These are phyloP conservation scores for Digitonthophagus gazella DNA, from an alignment of 2,888 invertebrate species.

Conservation along the genomic window DNA sequence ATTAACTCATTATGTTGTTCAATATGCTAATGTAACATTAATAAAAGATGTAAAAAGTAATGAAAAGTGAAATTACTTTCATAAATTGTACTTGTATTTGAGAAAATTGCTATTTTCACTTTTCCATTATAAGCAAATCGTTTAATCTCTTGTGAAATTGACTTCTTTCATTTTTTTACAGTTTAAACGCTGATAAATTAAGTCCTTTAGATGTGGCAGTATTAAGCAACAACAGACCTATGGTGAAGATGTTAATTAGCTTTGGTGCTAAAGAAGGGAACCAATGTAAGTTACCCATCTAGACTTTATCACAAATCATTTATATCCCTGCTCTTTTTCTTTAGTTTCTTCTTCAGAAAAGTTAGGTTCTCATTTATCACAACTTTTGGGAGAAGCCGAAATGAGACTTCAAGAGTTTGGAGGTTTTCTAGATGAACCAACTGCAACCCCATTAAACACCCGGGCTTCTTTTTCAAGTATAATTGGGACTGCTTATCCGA, in stretches of 20 bases:
- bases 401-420: constrained; percentile 77
- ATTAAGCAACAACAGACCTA: constrained; percentile 81
- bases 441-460: constrained; percentile 52
- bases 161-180: constrained; percentile 55
- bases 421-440: constrained; percentile 52
- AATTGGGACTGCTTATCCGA: constrained; percentile 52
- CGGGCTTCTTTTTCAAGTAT: constrained; percentile 60
- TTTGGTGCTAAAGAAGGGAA: constrained; percentile 83
- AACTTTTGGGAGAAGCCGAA: constrained; percentile 79
- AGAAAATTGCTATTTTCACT: neutral
- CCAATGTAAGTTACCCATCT: constrained; percentile 67
- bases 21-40: too few relatives aligned
- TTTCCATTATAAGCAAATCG: neutral
- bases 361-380: constrained; percentile 72
- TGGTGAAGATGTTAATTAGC: constrained; percentile 86
- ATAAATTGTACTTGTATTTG: too few relatives aligned
- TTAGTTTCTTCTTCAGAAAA: constrained; percentile 73
- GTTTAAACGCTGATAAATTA: constrained; percentile 84
- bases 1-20: neutral
- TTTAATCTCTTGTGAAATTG: neutral
- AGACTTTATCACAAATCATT: neutral
- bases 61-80: too few relatives aligned
- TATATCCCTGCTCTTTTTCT: constrained; percentile 25
- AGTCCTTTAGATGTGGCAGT: constrained; percentile 92
- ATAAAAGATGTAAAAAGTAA: too few relatives aligned